Evolutionary conservation across 2,888 invertebrate species (phyloP).

Genomic region (Hypselothyrea guttata): DNA sequence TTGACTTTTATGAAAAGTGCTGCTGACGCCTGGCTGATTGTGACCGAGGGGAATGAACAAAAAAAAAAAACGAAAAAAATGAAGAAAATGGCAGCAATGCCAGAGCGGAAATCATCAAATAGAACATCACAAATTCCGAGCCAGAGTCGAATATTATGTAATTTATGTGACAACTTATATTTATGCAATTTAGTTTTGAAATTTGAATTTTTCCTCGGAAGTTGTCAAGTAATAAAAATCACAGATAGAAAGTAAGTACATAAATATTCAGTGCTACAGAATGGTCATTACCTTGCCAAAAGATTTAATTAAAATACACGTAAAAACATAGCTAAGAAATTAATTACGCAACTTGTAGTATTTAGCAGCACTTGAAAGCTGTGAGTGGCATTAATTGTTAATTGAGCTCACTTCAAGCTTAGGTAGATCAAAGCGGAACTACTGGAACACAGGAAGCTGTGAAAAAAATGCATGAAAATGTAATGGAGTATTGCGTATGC

Average conservation of each 20-base stretch:
- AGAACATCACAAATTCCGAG: slow-evolving; percentile 46
- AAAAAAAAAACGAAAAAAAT: background rate
- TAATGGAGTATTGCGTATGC: slow-evolving; percentile 2
- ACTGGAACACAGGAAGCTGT: no score
- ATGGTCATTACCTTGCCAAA: no score
- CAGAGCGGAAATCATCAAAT: slow-evolving; percentile 40
- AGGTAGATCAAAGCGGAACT: no score
- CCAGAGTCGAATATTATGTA: slow-evolving; percentile 51
- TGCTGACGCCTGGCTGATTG: slow-evolving; percentile 39
- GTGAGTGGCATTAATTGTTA: no score
- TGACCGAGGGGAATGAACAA: slow-evolving; percentile 8
- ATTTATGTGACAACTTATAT: slow-evolving; percentile 60
- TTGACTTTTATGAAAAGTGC: slow-evolving; percentile 51
- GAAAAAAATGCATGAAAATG: background rate
- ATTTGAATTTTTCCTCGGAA: slow-evolving; percentile 65
- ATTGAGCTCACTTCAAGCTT: no score
- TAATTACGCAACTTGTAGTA: no score
- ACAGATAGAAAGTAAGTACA: slow-evolving; percentile 27
- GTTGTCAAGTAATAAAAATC: slow-evolving; percentile 43
- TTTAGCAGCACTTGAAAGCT: no score
- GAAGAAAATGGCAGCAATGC: slow-evolving; percentile 1
- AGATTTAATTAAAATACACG: no score
- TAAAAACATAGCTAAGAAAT: no score
- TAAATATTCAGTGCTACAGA: background rate
- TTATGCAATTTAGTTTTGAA: slow-evolving; percentile 69